phyloP scores from a whole-genome alignment of 2,888 invertebrate genomes.

The Kryphioiulus occultus region DNA sequence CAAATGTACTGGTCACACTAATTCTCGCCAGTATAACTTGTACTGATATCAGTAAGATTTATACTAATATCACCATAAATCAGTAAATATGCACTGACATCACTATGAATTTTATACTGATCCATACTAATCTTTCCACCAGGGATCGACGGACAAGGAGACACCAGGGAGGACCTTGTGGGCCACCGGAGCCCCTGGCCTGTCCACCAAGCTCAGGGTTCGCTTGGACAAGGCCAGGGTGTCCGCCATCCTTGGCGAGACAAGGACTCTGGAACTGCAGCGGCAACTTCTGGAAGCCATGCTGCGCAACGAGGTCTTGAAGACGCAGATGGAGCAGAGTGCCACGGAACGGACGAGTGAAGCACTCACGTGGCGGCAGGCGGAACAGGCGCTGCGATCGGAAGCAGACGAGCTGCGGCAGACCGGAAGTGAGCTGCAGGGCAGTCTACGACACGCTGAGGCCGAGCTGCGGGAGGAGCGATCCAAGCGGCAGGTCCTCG shows the following conservation, averaged over 20 bases:
- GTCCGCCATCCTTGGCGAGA: conserved; percentile 82
- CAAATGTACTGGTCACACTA: too few relatives aligned
- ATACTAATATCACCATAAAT: too few relatives aligned
- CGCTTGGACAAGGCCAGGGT: conserved; percentile 61
- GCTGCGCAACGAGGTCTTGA: conserved; percentile 80
- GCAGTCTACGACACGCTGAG: background rate
- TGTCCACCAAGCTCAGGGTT: conserved; percentile 47
- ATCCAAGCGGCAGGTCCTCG: conserved; percentile 51
- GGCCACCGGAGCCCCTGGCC: background rate
- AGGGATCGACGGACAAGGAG: conserved; percentile 65
- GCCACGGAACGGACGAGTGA: background rate
- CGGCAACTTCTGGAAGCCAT: conserved; percentile 81
- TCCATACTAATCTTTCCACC: too few relatives aligned
- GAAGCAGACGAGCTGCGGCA: conserved; percentile 45
- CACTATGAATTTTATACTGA: too few relatives aligned
- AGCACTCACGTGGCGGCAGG: background rate
- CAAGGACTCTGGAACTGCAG: conserved; percentile 81
- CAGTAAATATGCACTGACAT: too few relatives aligned
- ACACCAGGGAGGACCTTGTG: background rate
- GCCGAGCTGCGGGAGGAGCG: conserved; percentile 51
- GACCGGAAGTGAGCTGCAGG: background rate
- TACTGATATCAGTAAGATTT: too few relatives aligned
- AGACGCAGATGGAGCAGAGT: conserved; percentile 51
- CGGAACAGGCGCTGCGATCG: conserved; percentile 16
- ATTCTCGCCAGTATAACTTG: too few relatives aligned